Evolutionary conservation across 2,797 vertebrate genomes (phyloP).

Genomic region (Catharus ustulatus): DNA sequence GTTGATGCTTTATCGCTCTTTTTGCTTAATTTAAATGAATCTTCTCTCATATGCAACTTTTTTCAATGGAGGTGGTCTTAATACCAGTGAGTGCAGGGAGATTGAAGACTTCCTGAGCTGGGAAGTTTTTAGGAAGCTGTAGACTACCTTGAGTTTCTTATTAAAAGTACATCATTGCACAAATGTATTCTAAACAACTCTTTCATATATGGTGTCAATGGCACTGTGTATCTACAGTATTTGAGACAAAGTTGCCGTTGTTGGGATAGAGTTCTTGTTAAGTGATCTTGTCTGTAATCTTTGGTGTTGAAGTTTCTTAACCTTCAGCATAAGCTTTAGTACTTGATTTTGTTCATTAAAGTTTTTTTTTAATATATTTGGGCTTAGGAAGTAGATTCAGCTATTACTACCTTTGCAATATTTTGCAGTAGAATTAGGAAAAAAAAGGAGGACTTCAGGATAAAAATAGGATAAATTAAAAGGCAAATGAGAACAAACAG

Average conservation of each 20-base stretch:
- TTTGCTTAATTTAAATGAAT: background rate
- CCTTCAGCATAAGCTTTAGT: background rate
- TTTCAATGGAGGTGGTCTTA: background rate
- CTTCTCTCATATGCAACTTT: background rate
- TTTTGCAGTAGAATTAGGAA: background rate
- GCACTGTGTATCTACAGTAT: background rate
- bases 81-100: background rate
- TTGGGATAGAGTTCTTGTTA: background rate
- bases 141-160: background rate
- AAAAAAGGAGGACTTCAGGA: background rate
- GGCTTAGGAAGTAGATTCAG: background rate
- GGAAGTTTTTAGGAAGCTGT: background rate
- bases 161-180: background rate
- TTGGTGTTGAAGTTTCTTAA: background rate
- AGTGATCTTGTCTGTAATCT: background rate
- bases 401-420: background rate
- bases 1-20: background rate
- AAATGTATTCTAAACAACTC: background rate
- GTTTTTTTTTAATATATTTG: background rate
- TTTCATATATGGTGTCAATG: background rate
- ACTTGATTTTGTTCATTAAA: background rate
- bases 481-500: background rate
- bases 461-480: background rate
- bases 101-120: background rate
- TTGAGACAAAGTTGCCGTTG: background rate